A percentile compares a stretch with the other conserved stretches of the same genome.
Conservation (phyloP, 2,797 vertebrate species). For the Ispidina picta region DNA sequence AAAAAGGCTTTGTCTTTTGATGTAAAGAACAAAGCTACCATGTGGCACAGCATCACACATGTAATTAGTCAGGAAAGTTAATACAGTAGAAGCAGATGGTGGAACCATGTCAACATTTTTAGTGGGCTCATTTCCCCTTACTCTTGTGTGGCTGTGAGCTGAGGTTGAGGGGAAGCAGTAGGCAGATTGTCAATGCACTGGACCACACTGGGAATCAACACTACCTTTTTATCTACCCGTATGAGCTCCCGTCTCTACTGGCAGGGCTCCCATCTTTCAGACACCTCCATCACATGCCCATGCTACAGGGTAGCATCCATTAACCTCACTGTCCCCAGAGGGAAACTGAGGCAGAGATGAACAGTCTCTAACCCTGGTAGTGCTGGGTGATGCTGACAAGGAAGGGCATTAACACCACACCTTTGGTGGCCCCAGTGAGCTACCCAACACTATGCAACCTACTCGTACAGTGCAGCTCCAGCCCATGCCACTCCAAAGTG, state of each 20-base stretch:
- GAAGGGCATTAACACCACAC: not conserved
- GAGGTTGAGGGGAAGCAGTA: not conserved
- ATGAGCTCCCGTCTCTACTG: not conserved
- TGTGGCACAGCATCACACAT: conserved; percentile 66
- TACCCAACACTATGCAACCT: not conserved
- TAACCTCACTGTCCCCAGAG: rapidly evolving
- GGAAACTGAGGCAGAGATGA: not conserved
- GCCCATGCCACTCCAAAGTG: too few relatives aligned
- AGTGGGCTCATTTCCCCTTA: conserved; percentile 36
- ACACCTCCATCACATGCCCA: not conserved
- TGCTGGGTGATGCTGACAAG: not conserved
- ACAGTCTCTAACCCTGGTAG: not conserved
- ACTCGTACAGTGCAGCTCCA: too few relatives aligned
- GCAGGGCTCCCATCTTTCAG: not conserved
- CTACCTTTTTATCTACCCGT: not conserved
- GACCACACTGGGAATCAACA: not conserved
- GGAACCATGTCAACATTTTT: conserved; percentile 55
- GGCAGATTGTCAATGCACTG: not conserved
- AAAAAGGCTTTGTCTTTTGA: conserved; percentile 49
- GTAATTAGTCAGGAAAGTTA: conserved; percentile 64
- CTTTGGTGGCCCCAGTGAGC: not conserved
- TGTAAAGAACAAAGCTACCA: conserved; percentile 67
- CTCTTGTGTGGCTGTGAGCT: not conserved
- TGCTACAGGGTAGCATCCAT: not conserved
- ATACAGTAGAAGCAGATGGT: conserved; percentile 70